Base-by-base conservation (phyloP, 2,888 invertebrate genomes). In the Watsonalla binaria region DNA sequence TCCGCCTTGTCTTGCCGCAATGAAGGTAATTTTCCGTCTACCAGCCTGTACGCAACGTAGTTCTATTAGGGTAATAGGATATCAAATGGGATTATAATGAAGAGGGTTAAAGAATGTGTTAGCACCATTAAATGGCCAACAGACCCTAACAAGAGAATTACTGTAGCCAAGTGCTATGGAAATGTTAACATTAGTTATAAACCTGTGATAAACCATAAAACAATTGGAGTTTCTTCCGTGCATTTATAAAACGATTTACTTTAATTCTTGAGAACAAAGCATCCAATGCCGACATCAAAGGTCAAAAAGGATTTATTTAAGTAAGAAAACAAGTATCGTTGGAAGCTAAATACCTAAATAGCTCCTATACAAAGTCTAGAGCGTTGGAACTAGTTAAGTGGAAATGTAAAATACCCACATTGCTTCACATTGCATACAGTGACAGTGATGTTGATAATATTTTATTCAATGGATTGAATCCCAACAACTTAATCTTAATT, bases 1-100 rank as follows among this genome's bases (percentile, higher is more conserved):
- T 80, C 81, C 78, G 70, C 74, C 75, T 76, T 77, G 77, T 78
- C 81, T 78, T 75, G 66, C 63, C 72, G 77, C 80, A 81, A 82
- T 83, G 79, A 78, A 82, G 78, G 83, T 78, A 86, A 84, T 86
- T 84, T 83, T 61, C 63, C 65, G 61, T 65, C 68, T 70, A 63
- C 62, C 49, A 37, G 57, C 58, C 54, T 58, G 63, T 58, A 62
- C 58, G 60, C 62, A 61, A 62, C 68, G 71, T 61, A 61, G 60
- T 59, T 58, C 60, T 59, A 61, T 61, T 61, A 59, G 53, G 39
- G 33, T 42, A 35, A 52, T 42, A 47, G 45, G 53, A 14, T 45
- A 39, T 52, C 47, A 58, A 61, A 68, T 61, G 61, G 57, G 60
- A 56, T 57, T 61, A 59, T 66, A 68, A 68, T 68, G 42, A 42